A percentile compares a stretch with the other conserved stretches of the same genome.
phyloP scores from a whole-genome alignment of 2,888 invertebrate genomes.

The Aphodius granarius region DNA sequence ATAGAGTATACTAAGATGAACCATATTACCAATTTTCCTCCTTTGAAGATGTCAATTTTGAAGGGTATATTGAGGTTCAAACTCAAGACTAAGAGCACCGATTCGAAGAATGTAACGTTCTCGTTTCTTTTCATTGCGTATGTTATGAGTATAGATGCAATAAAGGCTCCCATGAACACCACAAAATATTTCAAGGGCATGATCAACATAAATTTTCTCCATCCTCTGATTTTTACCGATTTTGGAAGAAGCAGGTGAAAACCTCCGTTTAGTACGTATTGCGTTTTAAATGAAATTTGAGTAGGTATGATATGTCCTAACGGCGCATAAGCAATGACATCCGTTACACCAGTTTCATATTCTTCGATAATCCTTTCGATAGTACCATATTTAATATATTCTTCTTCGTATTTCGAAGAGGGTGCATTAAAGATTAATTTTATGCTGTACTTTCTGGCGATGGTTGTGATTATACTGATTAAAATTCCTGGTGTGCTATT shows the following conservation, averaged over 20 bases:
- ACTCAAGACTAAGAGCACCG: background rate
- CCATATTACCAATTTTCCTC: background rate
- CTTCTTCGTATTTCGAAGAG: background rate
- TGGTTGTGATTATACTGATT: background rate
- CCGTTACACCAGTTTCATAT: background rate
- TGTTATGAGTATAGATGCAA: background rate
- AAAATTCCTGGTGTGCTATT: conserved; percentile 3
- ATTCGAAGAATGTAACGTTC: background rate
- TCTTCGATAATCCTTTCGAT: background rate
- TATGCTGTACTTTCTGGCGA: background rate
- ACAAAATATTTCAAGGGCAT: background rate
- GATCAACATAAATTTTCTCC: background rate
- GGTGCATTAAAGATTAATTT: background rate
- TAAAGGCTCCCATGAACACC: background rate
- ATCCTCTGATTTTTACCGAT: background rate
- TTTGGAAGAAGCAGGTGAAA: background rate
- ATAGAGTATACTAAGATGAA: background rate
- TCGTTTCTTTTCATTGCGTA: background rate
- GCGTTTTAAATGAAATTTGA: background rate
- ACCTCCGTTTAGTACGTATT: background rate
- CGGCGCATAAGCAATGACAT: background rate
- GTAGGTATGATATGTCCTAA: background rate
- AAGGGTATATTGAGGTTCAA: background rate
- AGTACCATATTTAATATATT: background rate
- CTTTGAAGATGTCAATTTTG: background rate